Conservation (phyloP, 2,113 vertebrate species). For the Pogonocichla stellata region DNA sequence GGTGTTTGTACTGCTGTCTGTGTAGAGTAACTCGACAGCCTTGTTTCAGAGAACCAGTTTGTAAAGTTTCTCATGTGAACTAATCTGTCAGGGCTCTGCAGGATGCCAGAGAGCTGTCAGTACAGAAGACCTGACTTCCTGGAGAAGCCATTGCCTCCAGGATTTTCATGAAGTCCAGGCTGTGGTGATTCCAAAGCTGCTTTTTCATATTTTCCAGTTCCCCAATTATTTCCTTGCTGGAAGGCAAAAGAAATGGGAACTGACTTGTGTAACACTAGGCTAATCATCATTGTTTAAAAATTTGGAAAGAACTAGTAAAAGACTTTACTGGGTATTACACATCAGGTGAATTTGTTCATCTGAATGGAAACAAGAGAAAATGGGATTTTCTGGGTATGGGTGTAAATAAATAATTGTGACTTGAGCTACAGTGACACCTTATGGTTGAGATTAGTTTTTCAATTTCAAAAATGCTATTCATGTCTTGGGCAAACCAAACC, state of each 20-base stretch:
- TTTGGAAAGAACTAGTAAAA: background rate
- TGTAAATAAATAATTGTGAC: background rate
- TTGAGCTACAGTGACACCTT: constrained; percentile 54
- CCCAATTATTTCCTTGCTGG: background rate
- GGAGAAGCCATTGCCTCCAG: background rate
- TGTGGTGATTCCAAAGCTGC: background rate
- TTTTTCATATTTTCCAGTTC: background rate
- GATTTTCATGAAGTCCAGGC: background rate
- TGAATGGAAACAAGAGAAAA: constrained; percentile 4
- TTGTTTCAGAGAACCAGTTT: background rate
- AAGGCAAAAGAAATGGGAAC: background rate
- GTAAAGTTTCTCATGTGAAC: background rate
- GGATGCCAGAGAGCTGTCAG: background rate
- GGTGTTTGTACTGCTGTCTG: background rate
- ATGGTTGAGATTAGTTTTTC: constrained; percentile 26
- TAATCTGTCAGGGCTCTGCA: background rate
- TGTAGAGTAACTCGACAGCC: background rate
- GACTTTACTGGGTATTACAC: background rate
- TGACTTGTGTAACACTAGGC: background rate
- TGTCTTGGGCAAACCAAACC: background rate
- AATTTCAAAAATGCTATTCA: background rate
- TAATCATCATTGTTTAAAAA: background rate
- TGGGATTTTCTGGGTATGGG: background rate
- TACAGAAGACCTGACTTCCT: background rate
- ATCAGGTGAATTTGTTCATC: background rate